Evolutionary conservation across 2,888 invertebrate species (phyloP), one percentile per base, ranked within the genome.

Genomic region (Horisme vitalbata): DNA sequence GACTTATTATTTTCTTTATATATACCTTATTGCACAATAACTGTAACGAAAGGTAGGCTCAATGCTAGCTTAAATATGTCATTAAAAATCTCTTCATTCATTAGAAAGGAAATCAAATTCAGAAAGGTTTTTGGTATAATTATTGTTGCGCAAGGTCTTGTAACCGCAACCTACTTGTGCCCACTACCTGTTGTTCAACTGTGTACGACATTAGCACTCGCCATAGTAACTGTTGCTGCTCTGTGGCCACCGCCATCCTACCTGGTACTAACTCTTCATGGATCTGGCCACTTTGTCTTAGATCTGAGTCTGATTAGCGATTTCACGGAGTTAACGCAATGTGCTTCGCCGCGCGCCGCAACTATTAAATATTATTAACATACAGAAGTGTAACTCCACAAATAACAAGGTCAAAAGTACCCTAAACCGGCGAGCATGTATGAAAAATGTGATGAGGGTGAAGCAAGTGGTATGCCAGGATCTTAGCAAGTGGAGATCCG

Each of bases 61-160:
- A 14, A 14, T 23, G 11, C 10, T 13, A 30, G 49, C 7, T 41
- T 24, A 45, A 20, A 37, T 10, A 31, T 12, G 24, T 10, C 15
- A 6, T 26, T 18, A 12, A 14, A 6, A 2, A 18, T 18, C 18
- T 1, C 18, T 5, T 26, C 27, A 34, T 49, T n/a, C n/a, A 32
- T 41, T 49, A 35, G 35, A 52, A 52, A 35, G 55, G 45, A 55
- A 44, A 46, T 49, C 20, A 37, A 32, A 47, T 47, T 46, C 34
- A 45, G 52, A 48, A 41, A 41, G 39, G 48, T 45, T 27, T 35
- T 20, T 13, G 39, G 37, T 49, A 32, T 55, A 53, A 52, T 54
- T 45, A 49, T 44, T 28, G 31, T 65, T 63, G 57, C 57, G 53
- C 59, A 68, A 69, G 49, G 32, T 44, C 36, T 54, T 38, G 59